Conservation (phyloP, 2,113 vertebrate genomes). For the Oceanodroma tethys region DNA sequence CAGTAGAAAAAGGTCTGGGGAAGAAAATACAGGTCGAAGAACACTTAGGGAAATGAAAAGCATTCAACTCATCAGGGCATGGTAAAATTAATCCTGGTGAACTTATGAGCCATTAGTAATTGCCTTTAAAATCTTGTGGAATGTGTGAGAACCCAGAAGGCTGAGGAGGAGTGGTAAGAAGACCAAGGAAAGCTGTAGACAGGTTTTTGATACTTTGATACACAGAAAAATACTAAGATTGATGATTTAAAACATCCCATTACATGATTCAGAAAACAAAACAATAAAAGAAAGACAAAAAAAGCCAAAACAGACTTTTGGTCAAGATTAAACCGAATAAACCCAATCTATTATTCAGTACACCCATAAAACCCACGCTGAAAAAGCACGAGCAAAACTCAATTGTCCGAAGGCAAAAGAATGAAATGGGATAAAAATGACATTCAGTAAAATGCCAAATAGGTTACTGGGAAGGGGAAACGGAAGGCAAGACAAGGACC, state of each 20-base stretch:
- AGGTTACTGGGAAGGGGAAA: not conserved
- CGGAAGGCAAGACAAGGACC: not conserved
- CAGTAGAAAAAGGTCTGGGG: not conserved
- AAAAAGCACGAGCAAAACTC: not conserved
- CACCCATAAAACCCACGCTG: not conserved
- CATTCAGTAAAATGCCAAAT: not conserved
- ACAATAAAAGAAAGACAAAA: not conserved
- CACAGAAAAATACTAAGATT: not conserved
- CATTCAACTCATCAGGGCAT: not conserved
- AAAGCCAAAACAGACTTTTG: not conserved
- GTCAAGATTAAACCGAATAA: not conserved
- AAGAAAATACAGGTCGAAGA: not conserved
- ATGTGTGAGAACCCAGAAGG: not conserved
- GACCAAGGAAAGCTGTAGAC: not conserved
- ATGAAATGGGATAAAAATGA: not conserved
- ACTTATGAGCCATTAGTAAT: not conserved
- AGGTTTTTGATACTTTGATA: not conserved
- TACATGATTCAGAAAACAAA: not conserved
- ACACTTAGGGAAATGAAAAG: not conserved
- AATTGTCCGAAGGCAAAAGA: not conserved
- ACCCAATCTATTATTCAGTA: not conserved
- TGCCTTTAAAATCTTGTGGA: not conserved
- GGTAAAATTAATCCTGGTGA: not conserved
- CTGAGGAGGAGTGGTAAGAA: not conserved
- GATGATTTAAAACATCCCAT: not conserved